These are phyloP conservation scores for Harpalus rufipes DNA, from an alignment of 2,888 invertebrate genomes.

Conservation along the genomic window DNA sequence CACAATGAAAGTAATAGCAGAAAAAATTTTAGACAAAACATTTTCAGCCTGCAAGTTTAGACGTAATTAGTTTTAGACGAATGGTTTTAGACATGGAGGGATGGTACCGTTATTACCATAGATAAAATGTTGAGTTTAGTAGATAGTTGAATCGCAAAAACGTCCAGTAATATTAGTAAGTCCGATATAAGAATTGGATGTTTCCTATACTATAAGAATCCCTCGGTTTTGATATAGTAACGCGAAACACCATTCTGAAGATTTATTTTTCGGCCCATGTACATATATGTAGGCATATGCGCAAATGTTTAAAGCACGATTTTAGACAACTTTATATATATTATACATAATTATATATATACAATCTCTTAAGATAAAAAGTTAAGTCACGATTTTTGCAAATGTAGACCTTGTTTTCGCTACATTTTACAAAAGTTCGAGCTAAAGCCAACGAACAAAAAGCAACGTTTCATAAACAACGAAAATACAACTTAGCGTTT, in stretches of 20 bases:
- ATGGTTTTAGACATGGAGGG: no score
- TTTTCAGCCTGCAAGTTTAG: no score
- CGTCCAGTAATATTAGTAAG: conserved; percentile 63
- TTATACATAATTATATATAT: conserved; percentile 65
- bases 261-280: conserved; percentile 62
- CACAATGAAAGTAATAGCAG: no score
- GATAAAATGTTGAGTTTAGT: conserved; percentile 36
- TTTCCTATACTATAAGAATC: conserved; percentile 57
- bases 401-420: conserved; percentile 69
- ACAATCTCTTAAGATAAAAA: conserved; percentile 60
- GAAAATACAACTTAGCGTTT: conserved; percentile 73
- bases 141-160: conserved; percentile 63
- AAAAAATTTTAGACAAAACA: no score
- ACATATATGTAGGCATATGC: conserved; percentile 57
- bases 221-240: conserved; percentile 65
- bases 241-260: conserved; percentile 64
- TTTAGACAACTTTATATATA: conserved; percentile 66
- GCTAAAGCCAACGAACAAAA: conserved; percentile 74
- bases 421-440: conserved; percentile 73
- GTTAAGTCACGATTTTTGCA: conserved; percentile 64
- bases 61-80: no score
- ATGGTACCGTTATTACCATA: not conserved
- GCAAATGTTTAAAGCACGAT: conserved; percentile 65
- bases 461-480: conserved; percentile 78
- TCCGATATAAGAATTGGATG: conserved; percentile 55